Evolutionary conservation across 2,888 invertebrate species (phyloP).

Genomic region (Tetramorium bicarinatum): DNA sequence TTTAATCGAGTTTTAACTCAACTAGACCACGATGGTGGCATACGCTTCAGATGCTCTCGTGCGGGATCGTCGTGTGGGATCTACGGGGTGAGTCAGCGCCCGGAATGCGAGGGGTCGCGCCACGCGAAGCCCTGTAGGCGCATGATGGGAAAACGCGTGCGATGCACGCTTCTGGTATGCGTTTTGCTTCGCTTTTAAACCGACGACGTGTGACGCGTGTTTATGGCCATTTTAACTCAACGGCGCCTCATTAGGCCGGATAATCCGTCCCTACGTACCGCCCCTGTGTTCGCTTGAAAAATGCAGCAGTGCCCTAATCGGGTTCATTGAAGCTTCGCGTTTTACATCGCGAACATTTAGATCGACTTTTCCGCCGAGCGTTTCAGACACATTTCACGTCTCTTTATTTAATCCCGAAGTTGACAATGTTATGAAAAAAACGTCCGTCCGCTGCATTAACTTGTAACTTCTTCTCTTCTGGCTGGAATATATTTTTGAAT

Average conservation of each 20-base stretch:
- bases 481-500: background rate
- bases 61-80: slow-evolving; percentile 35
- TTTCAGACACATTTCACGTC: background rate
- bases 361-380: background rate
- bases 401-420: background rate
- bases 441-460: background rate
- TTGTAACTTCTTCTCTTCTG: background rate
- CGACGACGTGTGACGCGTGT: slow-evolving; percentile 42
- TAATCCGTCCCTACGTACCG: background rate
- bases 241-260: slow-evolving; percentile 28
- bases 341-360: slow-evolving; percentile 10
- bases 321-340: background rate
- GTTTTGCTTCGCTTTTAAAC: slow-evolving; percentile 33
- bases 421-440: background rate
- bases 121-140: background rate
- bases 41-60: background rate
- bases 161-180: slow-evolving; percentile 7
- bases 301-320: background rate
- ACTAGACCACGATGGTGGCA: background rate
- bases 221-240: slow-evolving; percentile 23
- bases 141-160: slow-evolving; percentile 19
- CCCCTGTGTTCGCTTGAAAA: slow-evolving; percentile 2
- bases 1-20: slow-evolving; percentile 10
- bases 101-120: slow-evolving; percentile 7
- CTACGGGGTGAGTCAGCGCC: slow-evolving; percentile 29